These are phyloP conservation scores for Sminthopsis crassicaudata DNA, from an alignment of 2,113 vertebrate genomes.

Conservation along the genomic window DNA sequence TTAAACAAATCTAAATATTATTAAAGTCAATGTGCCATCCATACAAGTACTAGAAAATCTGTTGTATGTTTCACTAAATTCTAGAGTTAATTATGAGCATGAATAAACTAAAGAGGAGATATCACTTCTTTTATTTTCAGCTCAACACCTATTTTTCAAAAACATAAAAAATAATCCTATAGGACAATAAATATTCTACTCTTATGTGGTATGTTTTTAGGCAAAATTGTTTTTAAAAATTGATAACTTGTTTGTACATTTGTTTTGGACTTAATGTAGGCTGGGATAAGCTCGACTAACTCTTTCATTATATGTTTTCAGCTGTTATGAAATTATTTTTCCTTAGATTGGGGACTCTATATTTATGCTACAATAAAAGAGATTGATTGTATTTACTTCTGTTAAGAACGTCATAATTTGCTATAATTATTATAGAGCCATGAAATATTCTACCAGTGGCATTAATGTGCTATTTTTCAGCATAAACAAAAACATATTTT, in stretches of 20 bases:
- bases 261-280: conserved; percentile 63
- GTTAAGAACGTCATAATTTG: conserved; percentile 30
- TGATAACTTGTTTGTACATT: conserved; percentile 56
- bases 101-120: not conserved
- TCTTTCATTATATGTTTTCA: conserved; percentile 53
- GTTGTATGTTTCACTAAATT: not conserved
- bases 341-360: conserved; percentile 23
- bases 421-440: conserved; percentile 37
- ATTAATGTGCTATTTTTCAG: not conserved
- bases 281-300: conserved; percentile 54
- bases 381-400: conserved; percentile 67
- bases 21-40: not conserved
- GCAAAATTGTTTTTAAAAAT: conserved; percentile 47
- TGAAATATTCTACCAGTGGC: conserved; percentile 22
- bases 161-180: conserved; percentile 14
- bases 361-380: conserved; percentile 58
- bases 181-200: conserved; percentile 37
- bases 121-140: not conserved
- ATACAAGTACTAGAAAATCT: not conserved
- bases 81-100: conserved; percentile 2
- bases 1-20: not conserved
- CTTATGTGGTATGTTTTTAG: conserved; percentile 22
- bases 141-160: not conserved
- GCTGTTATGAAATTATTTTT: conserved; percentile 63
- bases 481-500: not conserved